Evolutionary conservation across 1,140 invertebrate species (phyloP).

Genomic region (Drosophila prosaltans): DNA sequence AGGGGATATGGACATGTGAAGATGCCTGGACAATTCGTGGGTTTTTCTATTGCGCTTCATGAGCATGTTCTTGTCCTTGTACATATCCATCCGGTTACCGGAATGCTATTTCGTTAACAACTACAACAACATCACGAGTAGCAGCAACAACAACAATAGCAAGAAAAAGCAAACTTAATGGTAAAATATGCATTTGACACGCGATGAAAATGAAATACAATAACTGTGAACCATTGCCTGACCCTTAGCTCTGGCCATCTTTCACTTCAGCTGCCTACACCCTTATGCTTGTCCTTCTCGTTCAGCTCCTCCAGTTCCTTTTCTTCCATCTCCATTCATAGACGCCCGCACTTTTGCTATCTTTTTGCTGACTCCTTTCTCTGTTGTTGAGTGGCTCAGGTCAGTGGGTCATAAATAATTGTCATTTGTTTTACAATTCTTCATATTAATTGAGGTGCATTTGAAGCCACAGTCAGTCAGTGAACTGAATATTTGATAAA

Average conservation of each 20-base stretch:
- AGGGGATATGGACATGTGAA: slow-evolving; percentile 31
- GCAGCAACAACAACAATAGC: slow-evolving; percentile 34
- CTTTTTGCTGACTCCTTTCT: neutral
- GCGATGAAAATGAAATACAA: slow-evolving; percentile 62
- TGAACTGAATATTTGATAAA: slow-evolving; percentile 36
- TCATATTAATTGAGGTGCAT: slow-evolving; percentile 50
- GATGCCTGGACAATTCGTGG: slow-evolving; percentile 45
- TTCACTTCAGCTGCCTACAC: neutral
- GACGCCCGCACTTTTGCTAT: neutral
- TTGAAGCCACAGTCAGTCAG: slow-evolving; percentile 31
- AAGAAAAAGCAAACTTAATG: slow-evolving; percentile 39
- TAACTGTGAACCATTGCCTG: slow-evolving; percentile 32
- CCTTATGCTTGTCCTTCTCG: neutral
- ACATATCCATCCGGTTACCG: slow-evolving; percentile 55
- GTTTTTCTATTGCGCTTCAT: slow-evolving; percentile 3
- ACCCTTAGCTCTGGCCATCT: neutral
- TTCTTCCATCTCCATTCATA: neutral
- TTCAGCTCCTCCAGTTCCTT: neutral
- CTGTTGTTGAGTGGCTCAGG: neutral
- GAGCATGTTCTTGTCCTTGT: slow-evolving; percentile 17
- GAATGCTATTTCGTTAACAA: slow-evolving; percentile 61
- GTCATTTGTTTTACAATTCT: slow-evolving; percentile 53
- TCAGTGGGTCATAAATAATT: slow-evolving; percentile 40
- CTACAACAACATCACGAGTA: slow-evolving; percentile 21
- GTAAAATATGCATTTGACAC: slow-evolving; percentile 78